These are phyloP conservation scores for Pachydiplax longipennis DNA, from an alignment of 2,888 invertebrate genomes.

Conservation along the genomic window DNA sequence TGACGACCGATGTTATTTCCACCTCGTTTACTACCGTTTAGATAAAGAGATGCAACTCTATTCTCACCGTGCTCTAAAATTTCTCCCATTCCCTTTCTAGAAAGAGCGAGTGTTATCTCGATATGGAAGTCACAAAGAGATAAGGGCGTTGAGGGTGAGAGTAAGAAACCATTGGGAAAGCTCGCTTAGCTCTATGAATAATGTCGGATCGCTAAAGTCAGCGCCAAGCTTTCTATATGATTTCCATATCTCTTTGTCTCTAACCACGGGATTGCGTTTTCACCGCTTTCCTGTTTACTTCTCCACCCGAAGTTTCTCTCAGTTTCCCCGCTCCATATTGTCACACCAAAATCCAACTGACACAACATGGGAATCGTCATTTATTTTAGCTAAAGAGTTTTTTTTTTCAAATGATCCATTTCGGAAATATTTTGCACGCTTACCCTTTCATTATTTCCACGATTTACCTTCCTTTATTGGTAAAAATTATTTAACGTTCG, in stretches of 20 bases:
- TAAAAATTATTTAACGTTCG: too few relatives aligned
- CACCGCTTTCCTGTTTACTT: neutral
- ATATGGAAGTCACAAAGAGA: neutral
- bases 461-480: too few relatives aligned
- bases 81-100: neutral
- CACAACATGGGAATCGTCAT: too few relatives aligned
- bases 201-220: neutral
- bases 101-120: neutral
- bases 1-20: too few relatives aligned
- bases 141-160: neutral
- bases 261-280: neutral
- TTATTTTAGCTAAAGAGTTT: too few relatives aligned
- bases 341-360: too few relatives aligned
- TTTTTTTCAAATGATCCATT: too few relatives aligned
- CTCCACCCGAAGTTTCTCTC: neutral
- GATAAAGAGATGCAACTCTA: neutral
- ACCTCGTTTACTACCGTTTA: too few relatives aligned
- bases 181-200: neutral
- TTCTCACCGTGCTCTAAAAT: neutral
- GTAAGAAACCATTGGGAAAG: neutral
- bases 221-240: neutral
- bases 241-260: neutral
- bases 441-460: too few relatives aligned
- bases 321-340: neutral
- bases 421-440: too few relatives aligned